phyloP scores from a whole-genome alignment of 1,140 invertebrate species.

The Telenomus remus region DNA sequence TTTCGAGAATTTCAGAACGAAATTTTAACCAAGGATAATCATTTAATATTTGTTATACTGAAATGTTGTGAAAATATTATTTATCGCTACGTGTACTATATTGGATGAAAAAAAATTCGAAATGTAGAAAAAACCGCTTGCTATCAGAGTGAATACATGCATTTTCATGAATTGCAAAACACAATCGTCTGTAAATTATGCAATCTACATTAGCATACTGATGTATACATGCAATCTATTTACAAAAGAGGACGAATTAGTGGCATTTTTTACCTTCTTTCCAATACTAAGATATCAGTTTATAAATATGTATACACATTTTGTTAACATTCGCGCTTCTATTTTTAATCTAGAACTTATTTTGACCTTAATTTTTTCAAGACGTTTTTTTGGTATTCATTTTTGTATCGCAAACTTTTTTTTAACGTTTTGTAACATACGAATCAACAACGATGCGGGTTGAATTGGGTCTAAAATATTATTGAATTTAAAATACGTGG shows the following conservation, averaged over 20 bases:
- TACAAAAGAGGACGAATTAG: constrained; percentile 37
- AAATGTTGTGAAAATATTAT: no score
- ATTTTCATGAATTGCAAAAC: constrained; percentile 40
- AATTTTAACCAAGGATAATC: no score
- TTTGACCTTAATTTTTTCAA: no score
- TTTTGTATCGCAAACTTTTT: not conserved
- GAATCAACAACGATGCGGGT: not conserved
- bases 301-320: constrained; percentile 22
- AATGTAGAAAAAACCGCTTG: constrained; percentile 31
- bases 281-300: constrained; percentile 12
- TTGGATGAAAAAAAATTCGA: constrained; percentile 6
- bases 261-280: constrained; percentile 20
- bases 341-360: constrained; percentile 5
- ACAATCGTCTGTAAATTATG: constrained; percentile 22
- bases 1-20: no score
- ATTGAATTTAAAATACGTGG: constrained; percentile 28
- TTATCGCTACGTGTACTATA: not conserved
- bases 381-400: not conserved
- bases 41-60: no score
- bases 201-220: constrained; percentile 31
- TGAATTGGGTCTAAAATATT: constrained; percentile 7
- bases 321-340: not conserved
- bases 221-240: constrained; percentile 40
- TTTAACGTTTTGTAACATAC: not conserved
- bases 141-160: constrained; percentile 26